Evolutionary conservation across 2,888 invertebrate species (phyloP).

Genomic region (Linnaemya tessellans): DNA sequence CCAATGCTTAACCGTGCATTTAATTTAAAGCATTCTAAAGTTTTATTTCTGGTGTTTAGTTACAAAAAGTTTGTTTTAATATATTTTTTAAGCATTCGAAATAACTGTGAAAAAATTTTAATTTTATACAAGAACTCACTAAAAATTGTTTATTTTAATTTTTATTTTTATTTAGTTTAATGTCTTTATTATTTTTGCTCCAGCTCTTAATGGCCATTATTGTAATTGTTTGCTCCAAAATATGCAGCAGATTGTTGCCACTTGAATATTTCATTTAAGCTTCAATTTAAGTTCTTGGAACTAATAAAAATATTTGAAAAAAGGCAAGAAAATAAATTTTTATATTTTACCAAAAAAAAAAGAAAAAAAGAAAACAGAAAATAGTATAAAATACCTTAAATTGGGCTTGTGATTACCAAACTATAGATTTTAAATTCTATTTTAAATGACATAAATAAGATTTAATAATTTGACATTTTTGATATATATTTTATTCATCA

Average conservation of each 20-base stretch:
- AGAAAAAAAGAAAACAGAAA: background rate
- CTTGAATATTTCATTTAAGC: constrained; percentile 21
- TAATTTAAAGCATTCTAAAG: constrained; percentile 49
- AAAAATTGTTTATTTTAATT: background rate
- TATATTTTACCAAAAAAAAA: background rate
- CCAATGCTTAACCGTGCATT: constrained; percentile 50
- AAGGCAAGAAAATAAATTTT: background rate
- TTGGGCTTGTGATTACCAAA: background rate
- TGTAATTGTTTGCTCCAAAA: background rate
- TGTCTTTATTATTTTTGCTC: constrained; percentile 32
- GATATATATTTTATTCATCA: too few relatives aligned
- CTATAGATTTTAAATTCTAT: too few relatives aligned
- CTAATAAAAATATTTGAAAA: constrained; percentile 25
- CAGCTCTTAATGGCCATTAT: constrained; percentile 42
- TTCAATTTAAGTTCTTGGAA: constrained; percentile 13
- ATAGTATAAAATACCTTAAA: background rate
- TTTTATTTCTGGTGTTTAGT: constrained; percentile 29
- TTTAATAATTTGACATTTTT: too few relatives aligned
- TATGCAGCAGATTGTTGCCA: constrained; percentile 14
- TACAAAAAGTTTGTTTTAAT: constrained; percentile 18
- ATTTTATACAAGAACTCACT: constrained; percentile 11
- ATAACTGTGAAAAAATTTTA: constrained; percentile 1
- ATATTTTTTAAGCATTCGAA: constrained; percentile 6
- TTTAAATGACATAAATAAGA: too few relatives aligned
- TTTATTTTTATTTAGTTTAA: constrained; percentile 12